phyloP scores from a whole-genome alignment of 2,113 vertebrate genomes.

The Neogobius melanostomus region DNA sequence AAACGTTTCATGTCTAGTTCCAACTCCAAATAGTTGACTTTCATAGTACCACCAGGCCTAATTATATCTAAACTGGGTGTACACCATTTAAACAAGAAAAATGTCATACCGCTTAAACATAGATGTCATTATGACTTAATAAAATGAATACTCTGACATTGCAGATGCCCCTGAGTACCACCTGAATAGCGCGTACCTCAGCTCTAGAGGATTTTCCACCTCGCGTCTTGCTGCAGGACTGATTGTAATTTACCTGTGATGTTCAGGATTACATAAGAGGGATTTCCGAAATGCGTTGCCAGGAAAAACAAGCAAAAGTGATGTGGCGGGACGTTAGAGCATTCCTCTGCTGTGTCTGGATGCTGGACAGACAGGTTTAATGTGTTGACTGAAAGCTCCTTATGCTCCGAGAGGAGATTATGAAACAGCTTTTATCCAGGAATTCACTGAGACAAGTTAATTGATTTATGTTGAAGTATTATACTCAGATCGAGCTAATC shows the following conservation, averaged over 20 bases:
- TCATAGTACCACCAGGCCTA: no score
- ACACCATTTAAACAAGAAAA: no score
- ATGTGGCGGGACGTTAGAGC: slow-evolving; percentile 32
- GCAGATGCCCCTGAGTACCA: no score
- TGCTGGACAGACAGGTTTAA: slow-evolving; percentile 62
- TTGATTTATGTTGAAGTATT: slow-evolving; percentile 75
- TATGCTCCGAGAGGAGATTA: slow-evolving; percentile 75
- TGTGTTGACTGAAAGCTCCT: slow-evolving; percentile 76
- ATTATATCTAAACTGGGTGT: no score
- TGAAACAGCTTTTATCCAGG: slow-evolving; percentile 67
- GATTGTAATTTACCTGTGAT: slow-evolving; percentile 32
- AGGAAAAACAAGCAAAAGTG: slow-evolving; percentile 10
- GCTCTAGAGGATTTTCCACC: no score
- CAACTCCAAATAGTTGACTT: no score
- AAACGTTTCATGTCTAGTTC: neutral
- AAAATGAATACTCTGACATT: no score
- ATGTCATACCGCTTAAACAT: no score
- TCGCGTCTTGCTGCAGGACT: neutral
- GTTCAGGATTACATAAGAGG: slow-evolving; percentile 51
- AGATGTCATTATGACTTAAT: no score
- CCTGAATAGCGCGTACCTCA: no score
- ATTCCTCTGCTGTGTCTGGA: slow-evolving; percentile 42
- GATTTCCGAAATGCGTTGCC: slow-evolving; percentile 31
- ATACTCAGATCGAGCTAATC: slow-evolving; percentile 62
- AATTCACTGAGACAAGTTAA: slow-evolving; percentile 68